Percentiles rank a stretch among this genome's conserved stretches.
phyloP scores from a whole-genome alignment of 2,113 vertebrate genomes.

The Osmerus eperlanus region DNA sequence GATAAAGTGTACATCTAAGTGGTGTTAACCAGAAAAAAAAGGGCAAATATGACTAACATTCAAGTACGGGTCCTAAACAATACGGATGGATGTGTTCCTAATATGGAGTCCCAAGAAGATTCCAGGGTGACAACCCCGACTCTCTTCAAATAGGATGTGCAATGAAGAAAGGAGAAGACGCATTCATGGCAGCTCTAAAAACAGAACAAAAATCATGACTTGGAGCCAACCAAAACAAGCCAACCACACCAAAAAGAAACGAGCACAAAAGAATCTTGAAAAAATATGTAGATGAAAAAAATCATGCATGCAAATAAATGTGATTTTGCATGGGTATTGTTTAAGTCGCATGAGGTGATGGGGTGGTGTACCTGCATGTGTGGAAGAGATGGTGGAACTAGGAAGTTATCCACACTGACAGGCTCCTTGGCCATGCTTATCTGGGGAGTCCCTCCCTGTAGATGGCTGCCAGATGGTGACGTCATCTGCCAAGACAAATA shows the following conservation, averaged over 20 bases:
- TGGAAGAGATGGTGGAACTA: conserved; percentile 36
- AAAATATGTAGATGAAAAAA: conserved; percentile 16
- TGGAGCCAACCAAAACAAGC: conserved; percentile 45
- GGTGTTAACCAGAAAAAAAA: conserved; percentile 20
- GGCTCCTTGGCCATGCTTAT: conserved; percentile 14
- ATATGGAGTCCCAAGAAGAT: conserved; percentile 61
- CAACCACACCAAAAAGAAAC: conserved; percentile 33
- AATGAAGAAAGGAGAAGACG: conserved; percentile 55
- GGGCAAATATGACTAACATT: conserved; percentile 25
- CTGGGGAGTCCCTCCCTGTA: conserved; percentile 31
- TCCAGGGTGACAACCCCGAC: conserved; percentile 57
- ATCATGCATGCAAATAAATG: conserved; percentile 1
- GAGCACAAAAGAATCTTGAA: conserved; percentile 25
- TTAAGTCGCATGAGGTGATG: neutral
- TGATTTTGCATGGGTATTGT: neutral
- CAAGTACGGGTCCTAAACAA: conserved; percentile 38
- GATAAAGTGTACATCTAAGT: conserved; percentile 14
- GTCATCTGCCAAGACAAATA: conserved; percentile 46
- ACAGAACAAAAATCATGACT: conserved; percentile 53
- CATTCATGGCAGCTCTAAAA: conserved; percentile 71
- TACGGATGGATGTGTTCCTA: conserved; percentile 50
- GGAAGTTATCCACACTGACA: conserved; percentile 38
- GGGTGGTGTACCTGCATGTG: conserved; percentile 57
- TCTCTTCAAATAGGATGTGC: conserved; percentile 61
- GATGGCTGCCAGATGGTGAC: conserved; percentile 35